These are phyloP conservation scores for Ptychodera flava DNA, from an alignment of 35 echinoderm and acorn worm genomes.

Conservation along the genomic window DNA sequence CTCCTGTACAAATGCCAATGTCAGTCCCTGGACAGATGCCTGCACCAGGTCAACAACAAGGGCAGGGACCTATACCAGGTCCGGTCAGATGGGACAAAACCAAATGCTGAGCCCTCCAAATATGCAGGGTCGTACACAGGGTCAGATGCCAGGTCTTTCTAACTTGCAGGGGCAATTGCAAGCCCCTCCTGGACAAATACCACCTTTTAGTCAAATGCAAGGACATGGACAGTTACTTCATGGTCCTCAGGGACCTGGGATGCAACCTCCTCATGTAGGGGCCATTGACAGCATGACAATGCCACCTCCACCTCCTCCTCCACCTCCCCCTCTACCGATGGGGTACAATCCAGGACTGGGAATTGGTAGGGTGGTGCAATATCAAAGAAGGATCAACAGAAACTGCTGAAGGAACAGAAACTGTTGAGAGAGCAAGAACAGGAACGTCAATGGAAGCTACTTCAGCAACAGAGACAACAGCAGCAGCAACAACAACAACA, in stretches of 20 bases:
- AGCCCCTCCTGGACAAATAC: neutral
- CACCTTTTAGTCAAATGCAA: neutral
- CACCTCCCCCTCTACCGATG: neutral
- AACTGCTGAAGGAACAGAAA: neutral
- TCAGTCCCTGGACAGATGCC: neutral
- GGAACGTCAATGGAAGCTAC: slow-evolving; percentile 4
- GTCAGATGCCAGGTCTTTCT: neutral
- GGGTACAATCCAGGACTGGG: neutral
- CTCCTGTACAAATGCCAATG: neutral
- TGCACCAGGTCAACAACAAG: neutral
- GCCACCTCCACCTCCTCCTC: neutral
- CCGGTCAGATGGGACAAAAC: neutral
- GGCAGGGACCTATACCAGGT: neutral
- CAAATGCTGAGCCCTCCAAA: neutral
- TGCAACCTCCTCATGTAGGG: neutral
- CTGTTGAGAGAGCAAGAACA: slow-evolving; percentile 6
- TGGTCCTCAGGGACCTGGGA: neutral
- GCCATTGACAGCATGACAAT: neutral
- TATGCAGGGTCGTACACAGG: neutral
- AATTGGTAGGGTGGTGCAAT: too few relatives aligned
- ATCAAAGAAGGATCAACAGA: neutral
- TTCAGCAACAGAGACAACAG: neutral
- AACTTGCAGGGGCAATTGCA: neutral
- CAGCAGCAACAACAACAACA: neutral
- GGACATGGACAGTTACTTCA: neutral